Evolutionary conservation across 2,113 vertebrate species (phyloP).

Genomic region (Turdus rufiventris): DNA sequence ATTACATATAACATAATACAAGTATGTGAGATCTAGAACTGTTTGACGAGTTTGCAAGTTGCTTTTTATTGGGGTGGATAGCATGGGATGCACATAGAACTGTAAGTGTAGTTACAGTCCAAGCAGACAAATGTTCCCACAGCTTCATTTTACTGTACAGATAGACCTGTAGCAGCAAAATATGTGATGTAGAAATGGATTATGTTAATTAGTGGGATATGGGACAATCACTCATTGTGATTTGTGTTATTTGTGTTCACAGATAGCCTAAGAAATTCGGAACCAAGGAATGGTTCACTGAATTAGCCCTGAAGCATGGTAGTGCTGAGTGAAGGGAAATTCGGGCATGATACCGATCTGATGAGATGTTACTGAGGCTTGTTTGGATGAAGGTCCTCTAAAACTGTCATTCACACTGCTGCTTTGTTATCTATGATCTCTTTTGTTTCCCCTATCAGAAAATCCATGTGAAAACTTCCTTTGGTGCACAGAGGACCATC

Average conservation of each 20-base stretch:
- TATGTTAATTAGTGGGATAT: background rate
- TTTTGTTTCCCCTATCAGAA: conserved; percentile 57
- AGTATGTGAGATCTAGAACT: background rate
- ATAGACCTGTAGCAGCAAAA: background rate
- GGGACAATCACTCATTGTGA: background rate
- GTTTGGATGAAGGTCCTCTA: background rate
- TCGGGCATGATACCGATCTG: background rate
- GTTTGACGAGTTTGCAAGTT: background rate
- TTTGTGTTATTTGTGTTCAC: background rate
- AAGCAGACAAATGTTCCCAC: background rate
- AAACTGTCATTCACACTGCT: conserved; percentile 17
- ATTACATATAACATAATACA: background rate
- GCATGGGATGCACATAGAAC: background rate
- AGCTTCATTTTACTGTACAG: background rate
- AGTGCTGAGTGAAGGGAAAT: background rate
- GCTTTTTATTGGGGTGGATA: background rate
- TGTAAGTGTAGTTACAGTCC: background rate
- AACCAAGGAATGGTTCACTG: background rate
- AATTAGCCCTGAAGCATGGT: background rate
- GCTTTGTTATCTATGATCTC: conserved; percentile 4
- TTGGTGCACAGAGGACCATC: conserved; percentile 6
- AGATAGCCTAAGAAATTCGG: background rate
- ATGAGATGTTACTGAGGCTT: background rate
- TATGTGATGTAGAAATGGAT: background rate
- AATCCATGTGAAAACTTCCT: conserved; percentile 45